Conservation (phyloP, 2,888 invertebrate genomes). For the Microplitis deprimator region DNA sequence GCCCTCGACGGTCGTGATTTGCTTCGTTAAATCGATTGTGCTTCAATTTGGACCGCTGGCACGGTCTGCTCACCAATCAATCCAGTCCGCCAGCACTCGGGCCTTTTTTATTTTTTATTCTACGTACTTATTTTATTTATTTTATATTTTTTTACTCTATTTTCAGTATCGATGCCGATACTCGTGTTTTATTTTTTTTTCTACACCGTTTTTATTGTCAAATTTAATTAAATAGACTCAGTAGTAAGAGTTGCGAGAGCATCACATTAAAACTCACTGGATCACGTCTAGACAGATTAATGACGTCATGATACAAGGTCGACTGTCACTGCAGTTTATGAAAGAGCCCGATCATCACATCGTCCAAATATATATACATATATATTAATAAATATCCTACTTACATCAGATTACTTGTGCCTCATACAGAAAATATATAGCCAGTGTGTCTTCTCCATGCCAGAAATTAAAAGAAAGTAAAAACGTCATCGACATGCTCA, state of each 20-base stretch:
- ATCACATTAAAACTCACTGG: slow-evolving; percentile 41
- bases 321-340: slow-evolving; percentile 57
- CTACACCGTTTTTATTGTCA: not conserved
- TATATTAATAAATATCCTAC: not conserved
- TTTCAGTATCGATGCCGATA: not conserved
- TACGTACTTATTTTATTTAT: not conserved
- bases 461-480: not conserved
- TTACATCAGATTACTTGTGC: not conserved
- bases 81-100: not conserved
- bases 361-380: slow-evolving; percentile 16
- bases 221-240: not conserved
- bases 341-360: slow-evolving; percentile 22
- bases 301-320: slow-evolving; percentile 67
- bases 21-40: slow-evolving; percentile 66
- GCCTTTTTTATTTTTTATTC: not conserved
- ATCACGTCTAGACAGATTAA: slow-evolving; percentile 63
- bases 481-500: not conserved
- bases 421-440: not conserved
- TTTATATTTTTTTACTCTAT: not conserved
- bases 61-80: not conserved
- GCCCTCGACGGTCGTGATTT: slow-evolving; percentile 58
- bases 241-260: slow-evolving; percentile 12
- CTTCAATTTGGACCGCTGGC: slow-evolving; percentile 57
- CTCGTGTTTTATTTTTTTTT: not conserved
- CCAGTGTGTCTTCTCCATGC: not conserved